A percentile compares a stretch with the other conserved stretches of the same genome.
phyloP scores from a whole-genome alignment of 2,797 vertebrate genomes.

The Balearica regulorum region DNA sequence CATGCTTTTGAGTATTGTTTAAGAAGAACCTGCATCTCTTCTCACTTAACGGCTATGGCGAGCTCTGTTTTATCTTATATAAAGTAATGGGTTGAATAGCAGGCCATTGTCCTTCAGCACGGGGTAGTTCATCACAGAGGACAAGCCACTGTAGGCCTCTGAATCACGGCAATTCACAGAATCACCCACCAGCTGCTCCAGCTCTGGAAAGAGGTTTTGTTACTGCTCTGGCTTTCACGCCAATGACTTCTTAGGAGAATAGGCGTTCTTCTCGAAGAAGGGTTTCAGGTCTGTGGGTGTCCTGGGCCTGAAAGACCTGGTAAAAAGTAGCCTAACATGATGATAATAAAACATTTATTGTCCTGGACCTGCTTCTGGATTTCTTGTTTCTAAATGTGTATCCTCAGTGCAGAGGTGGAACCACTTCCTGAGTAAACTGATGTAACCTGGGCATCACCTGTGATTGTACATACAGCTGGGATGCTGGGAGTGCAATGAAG shows the following conservation, averaged over 20 bases:
- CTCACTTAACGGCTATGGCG: neutral
- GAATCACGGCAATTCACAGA: neutral
- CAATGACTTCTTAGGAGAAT: neutral
- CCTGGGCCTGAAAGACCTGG: neutral
- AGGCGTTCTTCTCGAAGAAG: fast-evolving
- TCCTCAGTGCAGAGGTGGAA: neutral
- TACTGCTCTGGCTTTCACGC: neutral
- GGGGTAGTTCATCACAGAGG: neutral
- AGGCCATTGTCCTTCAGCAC: neutral
- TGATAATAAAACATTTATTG: neutral
- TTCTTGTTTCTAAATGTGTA: neutral
- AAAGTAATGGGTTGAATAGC: neutral
- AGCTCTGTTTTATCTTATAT: neutral
- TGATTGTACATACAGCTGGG: neutral
- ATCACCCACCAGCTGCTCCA: neutral
- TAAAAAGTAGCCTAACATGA: neutral
- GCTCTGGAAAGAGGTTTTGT: neutral
- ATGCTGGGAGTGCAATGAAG: neutral
- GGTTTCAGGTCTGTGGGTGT: neutral
- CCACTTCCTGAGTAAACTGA: neutral
- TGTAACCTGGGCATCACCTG: neutral
- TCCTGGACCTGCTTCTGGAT: neutral
- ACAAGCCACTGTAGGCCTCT: neutral
- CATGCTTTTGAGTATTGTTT: neutral
- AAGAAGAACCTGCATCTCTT: neutral